Base-by-base conservation (phyloP, 2,888 invertebrate genomes). In the Bruchidius siliquastri region DNA sequence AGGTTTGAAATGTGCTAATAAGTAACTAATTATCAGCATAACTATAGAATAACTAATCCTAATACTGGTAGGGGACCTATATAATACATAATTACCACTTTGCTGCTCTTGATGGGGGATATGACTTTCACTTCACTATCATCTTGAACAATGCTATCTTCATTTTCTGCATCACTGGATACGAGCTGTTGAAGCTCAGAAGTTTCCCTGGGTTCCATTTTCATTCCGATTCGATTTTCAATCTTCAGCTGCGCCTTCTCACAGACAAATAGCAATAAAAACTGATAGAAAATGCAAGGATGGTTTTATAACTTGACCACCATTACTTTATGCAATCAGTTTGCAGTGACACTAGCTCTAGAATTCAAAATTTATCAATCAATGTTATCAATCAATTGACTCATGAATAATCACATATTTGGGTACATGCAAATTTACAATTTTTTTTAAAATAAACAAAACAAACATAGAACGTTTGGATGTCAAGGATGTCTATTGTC, bases 131-230 rank as follows among this genome's bases (percentile, higher is more conserved):
- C 82, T 80, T 86, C 86, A 70, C 80, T 81, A 75, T 86, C 86
- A 74, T 85, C 86, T 78, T 86, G 86, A 69, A 83, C 82, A 70
- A 84, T 84, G 75, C 86, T 86, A 77, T 87, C 86, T 74, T 87
- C 87, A 77, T 86, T 86, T 79, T 86, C 87, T 22, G 85, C 85
- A 79, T 87, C 87, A 78, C 86, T 87, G 13, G 86, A 85, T 32
- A 87, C 87, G 75, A 87, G 79, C 77, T 87, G 87, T 77, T 87
- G 86, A 26, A 87, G 79, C 80, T 87, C 87, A 21, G 84, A 85
- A n/a, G 86, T 85, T 80, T 87, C 87, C 76, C 85, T 80, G 32
- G 86, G 84, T 81, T 87, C 87, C 87, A 87, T 87, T 79, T 72
- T 71, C 20, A 71, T 49, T 13, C 8, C 13, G 6, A 49, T 26